Percentiles rank a stretch among this genome's conserved stretches.
Conservation (phyloP, 2,113 vertebrate species). For the Pelmatolapia mariae region DNA sequence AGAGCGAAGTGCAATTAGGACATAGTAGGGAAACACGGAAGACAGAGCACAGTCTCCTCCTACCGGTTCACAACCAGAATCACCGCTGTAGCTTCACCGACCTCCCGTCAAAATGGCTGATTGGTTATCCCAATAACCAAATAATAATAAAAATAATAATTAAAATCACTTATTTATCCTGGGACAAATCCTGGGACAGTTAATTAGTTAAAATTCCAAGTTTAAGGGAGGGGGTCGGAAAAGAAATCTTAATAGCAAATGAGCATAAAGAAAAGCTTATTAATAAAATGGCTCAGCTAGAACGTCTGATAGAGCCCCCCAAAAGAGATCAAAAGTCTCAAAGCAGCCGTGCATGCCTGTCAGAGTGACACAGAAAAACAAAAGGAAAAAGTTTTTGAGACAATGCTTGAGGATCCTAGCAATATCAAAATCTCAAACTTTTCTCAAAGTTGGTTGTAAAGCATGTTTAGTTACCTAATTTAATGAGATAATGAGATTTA, state of each 20-base stretch:
- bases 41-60: constrained; percentile 44
- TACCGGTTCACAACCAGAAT: not conserved
- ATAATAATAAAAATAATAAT: not conserved
- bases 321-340: not conserved
- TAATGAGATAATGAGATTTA: not conserved
- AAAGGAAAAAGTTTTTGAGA: rapidly evolving
- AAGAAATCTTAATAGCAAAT: not conserved
- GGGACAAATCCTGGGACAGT: not conserved
- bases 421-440: not conserved
- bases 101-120: not conserved
- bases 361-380: not conserved
- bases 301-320: not conserved
- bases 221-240: not conserved
- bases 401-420: not conserved
- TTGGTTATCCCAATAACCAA: not conserved
- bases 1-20: not conserved
- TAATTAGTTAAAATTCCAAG: not conserved
- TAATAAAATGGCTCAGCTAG: not conserved
- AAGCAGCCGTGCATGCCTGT: not conserved
- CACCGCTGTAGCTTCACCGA: not conserved
- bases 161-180: not conserved
- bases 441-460: not conserved
- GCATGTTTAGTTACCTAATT: not conserved
- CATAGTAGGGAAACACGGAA: constrained; percentile 51
- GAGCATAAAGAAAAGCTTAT: not conserved